Conservation (phyloP, 2,888 invertebrate species). For the Nebria salina region DNA sequence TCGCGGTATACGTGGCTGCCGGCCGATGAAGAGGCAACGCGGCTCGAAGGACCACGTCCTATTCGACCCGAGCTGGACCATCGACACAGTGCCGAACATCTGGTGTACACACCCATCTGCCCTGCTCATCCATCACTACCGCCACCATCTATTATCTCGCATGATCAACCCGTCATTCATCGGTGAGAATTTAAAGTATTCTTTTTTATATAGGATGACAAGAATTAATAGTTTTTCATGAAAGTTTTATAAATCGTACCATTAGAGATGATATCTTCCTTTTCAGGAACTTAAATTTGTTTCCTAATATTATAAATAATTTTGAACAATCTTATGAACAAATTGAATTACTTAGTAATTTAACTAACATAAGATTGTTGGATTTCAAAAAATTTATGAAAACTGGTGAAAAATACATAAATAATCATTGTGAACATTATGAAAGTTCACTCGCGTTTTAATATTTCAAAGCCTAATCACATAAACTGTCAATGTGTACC, state of each 20-base stretch:
- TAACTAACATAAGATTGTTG: too few species aligned
- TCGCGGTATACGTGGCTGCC: slow-evolving; percentile 82
- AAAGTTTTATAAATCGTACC: too few species aligned
- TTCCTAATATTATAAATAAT: too few species aligned
- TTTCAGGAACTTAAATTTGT: too few species aligned
- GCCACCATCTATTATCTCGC: slow-evolving; percentile 68
- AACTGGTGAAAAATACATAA: background rate
- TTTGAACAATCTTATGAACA: too few species aligned
- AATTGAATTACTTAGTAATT: too few species aligned
- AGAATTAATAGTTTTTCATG: too few species aligned
- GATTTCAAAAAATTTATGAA: too few species aligned
- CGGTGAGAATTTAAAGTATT: slow-evolving; percentile 15
- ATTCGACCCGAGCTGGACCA: slow-evolving; percentile 50
- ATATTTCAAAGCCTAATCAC: background rate
- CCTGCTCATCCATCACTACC: slow-evolving; percentile 67
- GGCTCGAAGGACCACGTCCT: slow-evolving; percentile 75
- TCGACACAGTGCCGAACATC: slow-evolving; percentile 58
- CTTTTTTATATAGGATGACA: background rate
- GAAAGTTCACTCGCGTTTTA: background rate
- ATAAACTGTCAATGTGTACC: background rate
- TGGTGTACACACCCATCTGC: slow-evolving; percentile 57
- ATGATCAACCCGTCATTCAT: slow-evolving; percentile 29
- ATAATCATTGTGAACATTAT: background rate
- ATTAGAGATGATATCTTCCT: too few species aligned
- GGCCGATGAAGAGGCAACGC: slow-evolving; percentile 77